phyloP scores from a whole-genome alignment of 2,888 invertebrate genomes.

The Tridacna crocea region DNA sequence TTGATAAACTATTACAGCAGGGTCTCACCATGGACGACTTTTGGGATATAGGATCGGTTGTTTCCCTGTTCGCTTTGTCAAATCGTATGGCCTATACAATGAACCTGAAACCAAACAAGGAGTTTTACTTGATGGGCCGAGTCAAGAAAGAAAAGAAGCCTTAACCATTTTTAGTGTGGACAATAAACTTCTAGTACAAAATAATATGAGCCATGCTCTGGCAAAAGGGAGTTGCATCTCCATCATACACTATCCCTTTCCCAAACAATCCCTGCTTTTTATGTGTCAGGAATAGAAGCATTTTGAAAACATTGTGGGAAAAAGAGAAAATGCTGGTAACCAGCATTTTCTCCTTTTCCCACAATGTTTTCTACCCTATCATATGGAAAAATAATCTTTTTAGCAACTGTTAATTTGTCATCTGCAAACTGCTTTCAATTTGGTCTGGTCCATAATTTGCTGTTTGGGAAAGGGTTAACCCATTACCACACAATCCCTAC shows the following conservation, averaged over 20 bases:
- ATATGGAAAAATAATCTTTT: too few relatives aligned
- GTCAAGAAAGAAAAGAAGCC: conserved; percentile 60
- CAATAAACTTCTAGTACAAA: not conserved
- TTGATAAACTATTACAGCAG: conserved; percentile 67
- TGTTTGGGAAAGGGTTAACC: too few relatives aligned
- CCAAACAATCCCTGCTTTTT: too few relatives aligned
- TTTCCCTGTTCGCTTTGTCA: conserved; percentile 77
- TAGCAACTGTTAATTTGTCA: too few relatives aligned
- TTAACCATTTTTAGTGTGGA: not conserved
- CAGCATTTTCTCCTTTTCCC: not conserved
- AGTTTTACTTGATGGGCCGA: conserved; percentile 78
- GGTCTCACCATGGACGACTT: conserved; percentile 76
- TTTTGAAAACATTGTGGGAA: not conserved
- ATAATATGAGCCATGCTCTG: too few relatives aligned
- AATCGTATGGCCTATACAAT: conserved; percentile 78
- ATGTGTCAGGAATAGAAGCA: too few relatives aligned
- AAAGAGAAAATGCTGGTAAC: not conserved
- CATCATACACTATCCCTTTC: too few relatives aligned
- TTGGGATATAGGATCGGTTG: conserved; percentile 80
- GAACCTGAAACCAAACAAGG: conserved; percentile 76
- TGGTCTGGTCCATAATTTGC: too few relatives aligned
- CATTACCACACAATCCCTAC: too few relatives aligned
- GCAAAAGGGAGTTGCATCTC: too few relatives aligned
- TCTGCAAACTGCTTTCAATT: too few relatives aligned
- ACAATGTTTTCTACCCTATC: not conserved